Base-by-base conservation (phyloP, 2,113 vertebrate species). In the Euleptes europaea region DNA sequence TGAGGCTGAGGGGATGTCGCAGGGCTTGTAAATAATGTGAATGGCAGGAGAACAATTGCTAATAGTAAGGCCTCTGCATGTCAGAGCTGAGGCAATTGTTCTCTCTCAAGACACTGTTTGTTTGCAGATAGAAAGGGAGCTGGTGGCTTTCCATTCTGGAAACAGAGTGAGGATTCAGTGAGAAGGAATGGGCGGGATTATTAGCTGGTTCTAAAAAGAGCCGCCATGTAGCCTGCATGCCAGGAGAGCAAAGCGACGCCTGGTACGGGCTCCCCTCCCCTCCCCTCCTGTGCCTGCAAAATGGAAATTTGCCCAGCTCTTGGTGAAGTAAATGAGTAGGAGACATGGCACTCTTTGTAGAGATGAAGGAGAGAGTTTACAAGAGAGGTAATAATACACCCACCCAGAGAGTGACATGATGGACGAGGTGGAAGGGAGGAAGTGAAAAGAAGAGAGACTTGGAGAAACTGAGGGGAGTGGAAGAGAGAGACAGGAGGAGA, bases 111-210 rank as follows among this genome's bases (percentile, higher is more conserved):
- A 93, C 91, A 88, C 90, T 89, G 86, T 95, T 96, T 96, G 95
- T 97, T 94, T 94, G 93, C 88, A 88, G 91, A 92, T 88, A 95
- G 95, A 97, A 96, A 93, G 94, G 90, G 94, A 94, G 92, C 93
- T 94, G 96, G 95, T 96, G 92, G 92, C 85, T 75, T 69, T 77
- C 87, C 86, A 83, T 86, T 93, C 69, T 75, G 76, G 88, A 94
- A 96, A 96, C 96, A 96, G 95, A 95, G 93, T 88, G 80, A 88
- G 94, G 93, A 96, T 96, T 96, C 95, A 96, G 82, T 0, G 3
- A 72, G 8, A 3, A 5, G 82, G 2, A 1, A 67, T 88, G 88
- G 88, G 86, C n/a, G 67, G 76, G 42, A 35, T 75, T 77, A 83
- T 91, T 84, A 85, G 90, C 86, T 85, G 85, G 70, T 78, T 33